Evolutionary conservation across 2,888 invertebrate species (phyloP).

Genomic region (Callosobruchus maculatus): DNA sequence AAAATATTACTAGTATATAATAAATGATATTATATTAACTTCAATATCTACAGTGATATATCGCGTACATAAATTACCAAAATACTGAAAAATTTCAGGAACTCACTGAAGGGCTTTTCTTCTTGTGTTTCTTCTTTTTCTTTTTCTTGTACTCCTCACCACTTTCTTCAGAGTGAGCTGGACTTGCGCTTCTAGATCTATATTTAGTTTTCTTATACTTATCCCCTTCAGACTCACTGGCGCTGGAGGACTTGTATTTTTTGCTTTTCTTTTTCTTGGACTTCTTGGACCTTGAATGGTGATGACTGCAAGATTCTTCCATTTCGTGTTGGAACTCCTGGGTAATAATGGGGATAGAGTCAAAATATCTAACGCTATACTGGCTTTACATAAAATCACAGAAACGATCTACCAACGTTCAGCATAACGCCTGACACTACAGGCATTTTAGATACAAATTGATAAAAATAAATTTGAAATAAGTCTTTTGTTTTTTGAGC

Average conservation of each 20-base stretch:
- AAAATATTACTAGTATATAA: neutral
- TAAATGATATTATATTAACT: neutral
- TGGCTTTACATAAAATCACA: no score
- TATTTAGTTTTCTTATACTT: constrained; percentile 52
- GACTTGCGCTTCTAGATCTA: constrained; percentile 37
- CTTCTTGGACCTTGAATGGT: constrained; percentile 82
- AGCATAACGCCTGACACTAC: no score
- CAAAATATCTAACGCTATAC: no score
- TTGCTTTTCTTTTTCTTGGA: constrained; percentile 75
- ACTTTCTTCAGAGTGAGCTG: constrained; percentile 38
- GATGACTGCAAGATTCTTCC: constrained; percentile 89
- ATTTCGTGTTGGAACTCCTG: constrained; percentile 85
- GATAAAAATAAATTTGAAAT: no score
- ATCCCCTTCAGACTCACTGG: constrained; percentile 43
- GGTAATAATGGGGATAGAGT: constrained; percentile 15
- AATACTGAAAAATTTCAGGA: constrained; percentile 20
- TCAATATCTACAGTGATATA: neutral
- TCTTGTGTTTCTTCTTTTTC: constrained; percentile 48
- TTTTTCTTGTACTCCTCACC: constrained; percentile 43
- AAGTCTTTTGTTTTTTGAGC: no score
- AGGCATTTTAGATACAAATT: no score
- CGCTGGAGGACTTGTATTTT: constrained; percentile 58
- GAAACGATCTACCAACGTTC: no score
- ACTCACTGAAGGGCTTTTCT: constrained; percentile 47
- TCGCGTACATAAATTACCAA: neutral